Evolutionary conservation across 2,797 vertebrate genomes (phyloP).

Genomic region (Lagorchestes hirsutus): DNA sequence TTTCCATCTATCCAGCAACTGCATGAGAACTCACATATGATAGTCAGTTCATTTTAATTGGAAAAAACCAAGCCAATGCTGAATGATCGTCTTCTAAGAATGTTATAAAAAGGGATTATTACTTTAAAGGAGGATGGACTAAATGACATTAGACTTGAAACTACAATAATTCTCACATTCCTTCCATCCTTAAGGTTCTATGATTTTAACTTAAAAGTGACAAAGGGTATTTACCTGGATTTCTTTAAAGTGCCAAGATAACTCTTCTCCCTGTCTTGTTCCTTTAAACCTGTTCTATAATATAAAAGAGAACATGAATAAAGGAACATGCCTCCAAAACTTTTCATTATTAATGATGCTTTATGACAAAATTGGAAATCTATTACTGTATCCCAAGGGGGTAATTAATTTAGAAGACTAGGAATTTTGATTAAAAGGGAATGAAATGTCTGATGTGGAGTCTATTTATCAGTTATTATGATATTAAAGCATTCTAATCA

Average conservation of each 20-base stretch:
- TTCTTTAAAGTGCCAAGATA: constrained; percentile 58
- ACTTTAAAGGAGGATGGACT: neutral
- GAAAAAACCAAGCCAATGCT: neutral
- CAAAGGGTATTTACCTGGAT: constrained; percentile 46
- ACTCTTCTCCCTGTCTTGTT: constrained; percentile 60
- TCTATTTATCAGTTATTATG: constrained; percentile 89
- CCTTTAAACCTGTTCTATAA: constrained; percentile 81
- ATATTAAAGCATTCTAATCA: constrained; percentile 87
- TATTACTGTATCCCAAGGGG: constrained; percentile 86
- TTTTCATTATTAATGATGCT: constrained; percentile 88
- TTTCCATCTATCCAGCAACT: neutral
- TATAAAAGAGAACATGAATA: constrained; percentile 80
- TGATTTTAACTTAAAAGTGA: neutral
- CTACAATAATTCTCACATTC: neutral
- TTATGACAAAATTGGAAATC: constrained; percentile 88
- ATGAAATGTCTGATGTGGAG: constrained; percentile 87
- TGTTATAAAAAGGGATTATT: neutral
- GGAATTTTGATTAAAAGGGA: constrained; percentile 89
- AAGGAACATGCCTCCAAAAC: constrained; percentile 81
- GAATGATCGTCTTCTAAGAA: neutral
- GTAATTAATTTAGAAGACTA: constrained; percentile 88
- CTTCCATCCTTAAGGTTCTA: neutral
- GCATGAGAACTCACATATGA: neutral
- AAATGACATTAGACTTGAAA: neutral
- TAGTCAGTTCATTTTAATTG: neutral